Evolutionary conservation across 2,797 vertebrate genomes (phyloP), one percentile per base, ranked within the genome.

Genomic region (Oreonectes daqikongensis): DNA sequence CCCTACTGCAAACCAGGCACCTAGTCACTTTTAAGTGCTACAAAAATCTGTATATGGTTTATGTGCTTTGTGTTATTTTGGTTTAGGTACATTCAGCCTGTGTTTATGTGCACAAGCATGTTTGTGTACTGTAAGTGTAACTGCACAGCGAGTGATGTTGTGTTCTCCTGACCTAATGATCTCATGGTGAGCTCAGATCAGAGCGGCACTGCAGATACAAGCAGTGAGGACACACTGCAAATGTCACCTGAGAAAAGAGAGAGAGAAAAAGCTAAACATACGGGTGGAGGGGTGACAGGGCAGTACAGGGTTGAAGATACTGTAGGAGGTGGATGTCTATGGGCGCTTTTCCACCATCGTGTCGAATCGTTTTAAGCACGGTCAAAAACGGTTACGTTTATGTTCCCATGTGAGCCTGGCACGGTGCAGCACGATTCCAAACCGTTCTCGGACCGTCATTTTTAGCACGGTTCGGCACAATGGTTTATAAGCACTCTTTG

Each of bases 181-280:
- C 79, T 76, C 79, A 77, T 69, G 70, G 63, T 77, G 69, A 76
- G 69, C 44, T 53, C 61, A 53, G 75, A 81, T 81, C 75, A 81
- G 57, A 81, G 75, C 70, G 63, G 68, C 40, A 60, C 50, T 59
- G 69, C 30, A 12, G 50, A 66, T 57, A 79, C 77, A 48, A 66
- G 68, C 57, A 2, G 50, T 44, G 57, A 69, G 24, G 26, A 68
- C 53, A 72, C 17, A 20, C 55, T 67, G 73, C 55, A 81, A 81
- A 77, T 81, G 73, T 77, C 79, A 77, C 53, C 17, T 61, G 64
- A 59, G 64, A 42, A 42, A 42, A 42, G 40, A 69, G 65, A 18
- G 46, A 71, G 38, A 73, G 72, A 26, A 18, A 68, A 64, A 26
- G 46, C 60, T 17, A 79, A 53, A 22, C 24, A 63, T 32, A 50